phyloP scores from a whole-genome alignment of 2,797 vertebrate genomes.

The Florisuga fusca region DNA sequence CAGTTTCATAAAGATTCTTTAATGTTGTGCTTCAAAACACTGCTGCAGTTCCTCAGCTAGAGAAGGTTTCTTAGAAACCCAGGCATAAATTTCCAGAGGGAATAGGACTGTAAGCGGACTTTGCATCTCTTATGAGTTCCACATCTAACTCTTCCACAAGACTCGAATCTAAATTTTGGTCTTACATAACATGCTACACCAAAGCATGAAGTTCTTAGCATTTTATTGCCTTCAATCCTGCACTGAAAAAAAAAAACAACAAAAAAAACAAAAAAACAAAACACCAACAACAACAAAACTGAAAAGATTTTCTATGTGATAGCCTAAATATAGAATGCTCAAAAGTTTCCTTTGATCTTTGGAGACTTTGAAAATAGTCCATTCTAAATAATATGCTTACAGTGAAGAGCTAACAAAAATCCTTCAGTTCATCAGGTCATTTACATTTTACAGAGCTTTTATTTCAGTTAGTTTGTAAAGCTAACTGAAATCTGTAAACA shows the following conservation, averaged over 20 bases:
- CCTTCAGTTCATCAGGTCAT: not conserved
- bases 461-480: not conserved
- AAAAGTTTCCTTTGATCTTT: not conserved
- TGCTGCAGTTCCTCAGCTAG: not conserved
- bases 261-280: too few relatives aligned
- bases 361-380: not conserved
- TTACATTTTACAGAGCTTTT: not conserved
- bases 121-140: not conserved
- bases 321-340: not conserved
- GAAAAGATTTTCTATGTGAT: not conserved
- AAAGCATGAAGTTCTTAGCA: not conserved
- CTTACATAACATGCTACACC: not conserved
- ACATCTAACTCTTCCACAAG: not conserved
- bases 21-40: not conserved
- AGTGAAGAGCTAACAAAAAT: not conserved
- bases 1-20: not conserved
- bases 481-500: not conserved
- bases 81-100: not conserved
- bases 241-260: not conserved
- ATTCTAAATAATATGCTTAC: not conserved
- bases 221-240: not conserved
- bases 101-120: not conserved
- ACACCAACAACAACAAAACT: too few relatives aligned
- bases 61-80: not conserved
- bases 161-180: not conserved